These are phyloP conservation scores for Crossocerus cetratus DNA, from an alignment of 2,888 invertebrate genomes.

Conservation along the genomic window DNA sequence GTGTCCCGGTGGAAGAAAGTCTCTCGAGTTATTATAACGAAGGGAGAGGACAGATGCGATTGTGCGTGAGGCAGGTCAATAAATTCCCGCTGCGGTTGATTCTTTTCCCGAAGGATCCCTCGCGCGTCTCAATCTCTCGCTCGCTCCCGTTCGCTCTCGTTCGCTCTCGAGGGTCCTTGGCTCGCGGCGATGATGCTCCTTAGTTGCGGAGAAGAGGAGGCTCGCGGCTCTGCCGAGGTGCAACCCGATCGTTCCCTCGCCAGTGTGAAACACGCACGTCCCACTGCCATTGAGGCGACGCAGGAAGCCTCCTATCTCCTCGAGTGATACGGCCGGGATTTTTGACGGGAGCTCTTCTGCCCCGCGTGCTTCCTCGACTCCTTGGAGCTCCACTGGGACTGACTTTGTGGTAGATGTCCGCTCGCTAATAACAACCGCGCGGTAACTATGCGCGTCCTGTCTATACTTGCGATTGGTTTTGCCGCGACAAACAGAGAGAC, in stretches of 20 bases:
- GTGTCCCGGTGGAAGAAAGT: no score
- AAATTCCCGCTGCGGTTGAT: slow-evolving; percentile 51
- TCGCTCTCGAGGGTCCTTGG: slow-evolving; percentile 2
- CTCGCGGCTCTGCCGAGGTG: slow-evolving; percentile 21
- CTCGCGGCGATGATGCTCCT: background rate
- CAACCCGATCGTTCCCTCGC: slow-evolving; percentile 2
- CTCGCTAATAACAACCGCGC: no score
- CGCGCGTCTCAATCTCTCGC: background rate
- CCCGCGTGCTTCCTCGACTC: no score
- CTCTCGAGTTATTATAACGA: slow-evolving; percentile 48
- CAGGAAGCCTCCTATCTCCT: background rate
- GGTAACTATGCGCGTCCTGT: no score
- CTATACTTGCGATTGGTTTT: no score
- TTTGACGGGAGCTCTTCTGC: no score
- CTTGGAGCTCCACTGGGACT: no score
- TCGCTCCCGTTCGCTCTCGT: background rate
- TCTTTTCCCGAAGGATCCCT: slow-evolving; percentile 30
- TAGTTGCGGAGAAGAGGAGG: slow-evolving; percentile 7
- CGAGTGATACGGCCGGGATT: background rate
- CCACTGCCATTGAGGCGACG: slow-evolving; percentile 5
- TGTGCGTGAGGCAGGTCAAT: slow-evolving; percentile 48
- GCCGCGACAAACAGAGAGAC: no score
- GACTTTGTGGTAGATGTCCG: no score
- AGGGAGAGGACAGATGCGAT: slow-evolving; percentile 56
- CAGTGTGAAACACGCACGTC: slow-evolving; percentile 15